Conservation (phyloP, 2,113 vertebrate species). For the Aspiorhynchus laticeps region DNA sequence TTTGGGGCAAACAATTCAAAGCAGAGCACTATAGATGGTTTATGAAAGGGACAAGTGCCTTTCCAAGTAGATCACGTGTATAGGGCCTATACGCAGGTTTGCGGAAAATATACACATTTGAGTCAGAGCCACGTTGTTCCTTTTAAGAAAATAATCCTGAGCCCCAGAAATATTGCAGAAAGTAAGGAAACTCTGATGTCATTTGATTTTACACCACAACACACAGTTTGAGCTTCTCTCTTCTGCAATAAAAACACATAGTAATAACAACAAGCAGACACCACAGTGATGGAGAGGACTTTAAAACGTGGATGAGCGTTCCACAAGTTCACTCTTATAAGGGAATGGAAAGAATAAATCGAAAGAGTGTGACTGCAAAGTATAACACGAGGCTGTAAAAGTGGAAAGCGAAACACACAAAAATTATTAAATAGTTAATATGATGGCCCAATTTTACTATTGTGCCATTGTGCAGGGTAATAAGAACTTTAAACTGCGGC, state of each 20-base stretch:
- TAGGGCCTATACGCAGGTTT: not conserved
- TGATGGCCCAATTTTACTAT: slow-evolving; percentile 6
- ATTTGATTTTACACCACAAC: slow-evolving; percentile 16
- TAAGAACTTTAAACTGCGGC: not conserved
- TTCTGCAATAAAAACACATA: slow-evolving; percentile 32
- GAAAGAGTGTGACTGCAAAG: slow-evolving; percentile 6
- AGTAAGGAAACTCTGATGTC: slow-evolving; percentile 52
- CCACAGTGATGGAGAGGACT: slow-evolving; percentile 33
- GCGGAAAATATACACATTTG: slow-evolving; percentile 34
- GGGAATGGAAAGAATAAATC: slow-evolving; percentile 33
- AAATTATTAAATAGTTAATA: slow-evolving; percentile 42
- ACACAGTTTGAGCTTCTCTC: slow-evolving; percentile 26
- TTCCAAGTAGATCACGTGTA: not conserved
- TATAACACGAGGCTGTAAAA: not conserved
- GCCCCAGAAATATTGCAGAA: not conserved
- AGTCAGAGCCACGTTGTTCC: not conserved
- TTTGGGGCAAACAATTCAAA: slow-evolving; percentile 42
- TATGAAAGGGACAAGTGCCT: slow-evolving; percentile 23
- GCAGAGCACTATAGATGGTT: slow-evolving; percentile 34
- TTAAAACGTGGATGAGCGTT: not conserved
- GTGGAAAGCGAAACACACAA: not conserved
- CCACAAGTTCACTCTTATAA: slow-evolving; percentile 3
- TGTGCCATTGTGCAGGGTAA: not conserved
- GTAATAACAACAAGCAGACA: slow-evolving; percentile 41
- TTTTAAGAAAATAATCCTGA: slow-evolving; percentile 49